A percentile compares a stretch with the other conserved stretches of the same genome.
Evolutionary conservation across 2,113 vertebrate genomes (phyloP).

Genomic region (Athene cunicularia): DNA sequence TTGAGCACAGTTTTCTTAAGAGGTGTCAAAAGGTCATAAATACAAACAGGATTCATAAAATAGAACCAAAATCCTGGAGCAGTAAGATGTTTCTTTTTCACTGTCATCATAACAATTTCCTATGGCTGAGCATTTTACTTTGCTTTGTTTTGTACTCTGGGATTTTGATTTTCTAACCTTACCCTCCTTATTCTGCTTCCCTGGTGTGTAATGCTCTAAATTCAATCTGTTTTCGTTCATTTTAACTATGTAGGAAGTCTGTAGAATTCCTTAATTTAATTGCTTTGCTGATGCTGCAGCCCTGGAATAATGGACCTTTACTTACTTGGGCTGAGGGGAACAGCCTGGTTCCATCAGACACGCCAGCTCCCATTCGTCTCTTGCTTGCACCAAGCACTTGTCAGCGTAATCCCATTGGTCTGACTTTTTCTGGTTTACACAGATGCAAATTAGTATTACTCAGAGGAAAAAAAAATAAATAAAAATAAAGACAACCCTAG

Average conservation of each 20-base stretch:
- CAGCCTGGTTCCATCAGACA: slow-evolving; percentile 4
- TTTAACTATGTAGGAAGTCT: background rate
- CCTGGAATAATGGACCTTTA: slow-evolving; percentile 3
- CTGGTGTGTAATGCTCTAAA: background rate
- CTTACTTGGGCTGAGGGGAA: background rate
- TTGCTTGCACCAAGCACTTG: background rate
- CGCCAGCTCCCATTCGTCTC: background rate
- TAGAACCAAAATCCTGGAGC: background rate
- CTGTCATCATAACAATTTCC: background rate
- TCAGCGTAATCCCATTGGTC: background rate
- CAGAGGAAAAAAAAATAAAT: fast-evolving
- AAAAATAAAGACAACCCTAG: background rate
- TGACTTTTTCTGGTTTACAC: background rate
- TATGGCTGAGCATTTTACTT: background rate
- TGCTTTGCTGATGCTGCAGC: slow-evolving; percentile 30
- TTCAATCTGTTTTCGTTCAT: slow-evolving; percentile 24
- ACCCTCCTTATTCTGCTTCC: background rate
- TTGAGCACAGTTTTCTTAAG: background rate
- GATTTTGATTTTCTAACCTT: background rate
- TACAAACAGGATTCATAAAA: background rate
- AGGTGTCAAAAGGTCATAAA: background rate
- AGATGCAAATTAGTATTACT: background rate
- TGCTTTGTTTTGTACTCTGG: background rate
- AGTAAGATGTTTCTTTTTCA: background rate
- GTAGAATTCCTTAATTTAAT: slow-evolving; percentile 27